Evolutionary conservation across 2,797 vertebrate genomes (phyloP), one percentile per base, ranked within the genome.

Genomic region (Leptodactylus fallax): DNA sequence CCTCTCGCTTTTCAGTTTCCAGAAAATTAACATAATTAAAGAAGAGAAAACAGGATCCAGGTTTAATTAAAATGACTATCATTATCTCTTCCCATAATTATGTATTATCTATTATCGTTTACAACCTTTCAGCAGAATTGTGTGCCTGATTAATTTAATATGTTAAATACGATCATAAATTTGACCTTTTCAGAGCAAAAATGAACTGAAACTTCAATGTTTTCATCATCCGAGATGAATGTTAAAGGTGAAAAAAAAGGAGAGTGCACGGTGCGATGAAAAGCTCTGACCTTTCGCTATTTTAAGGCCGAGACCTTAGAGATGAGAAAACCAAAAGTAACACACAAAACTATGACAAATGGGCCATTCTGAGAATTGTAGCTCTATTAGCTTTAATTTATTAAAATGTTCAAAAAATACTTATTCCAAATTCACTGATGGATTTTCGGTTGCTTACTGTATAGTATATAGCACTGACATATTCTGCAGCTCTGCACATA

Each of bases 31-130:
- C 85, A 89, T 89, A 87, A 89, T 89, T 79, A 83, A 83, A 89
- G 79, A 81, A 89, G 53, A 78, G 87, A 86, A 89, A 89, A 89
- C 69, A 86, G 88, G 85, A 89, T 79, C 61, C 79, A 27, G 45
- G n/a, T 86, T 89, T 89, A 89, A 89, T 89, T 79, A 89, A 89
- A 89, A 86, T 83, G 69, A 89, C 80, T 79, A 89, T 86, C 80
- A 89, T 89, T 89, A 89, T 86, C 88, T 89, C 78, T 63, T 81
- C 21, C 84, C 55, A 69, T 89, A 89, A 89, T 86, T 83, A 86
- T 80, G 83, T 61, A 85, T 81, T 81, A 85, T 60, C 79, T 83
- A 49, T 85, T 83, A 89, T 89, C 88, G 49, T 83, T 83, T 77
- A 60, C 85, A 89, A 86, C 88, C 88, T 89, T 89, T 86, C 61